Conservation (phyloP, 92 coral and sea anemone genomes). For the Parazoanthus darwini region DNA sequence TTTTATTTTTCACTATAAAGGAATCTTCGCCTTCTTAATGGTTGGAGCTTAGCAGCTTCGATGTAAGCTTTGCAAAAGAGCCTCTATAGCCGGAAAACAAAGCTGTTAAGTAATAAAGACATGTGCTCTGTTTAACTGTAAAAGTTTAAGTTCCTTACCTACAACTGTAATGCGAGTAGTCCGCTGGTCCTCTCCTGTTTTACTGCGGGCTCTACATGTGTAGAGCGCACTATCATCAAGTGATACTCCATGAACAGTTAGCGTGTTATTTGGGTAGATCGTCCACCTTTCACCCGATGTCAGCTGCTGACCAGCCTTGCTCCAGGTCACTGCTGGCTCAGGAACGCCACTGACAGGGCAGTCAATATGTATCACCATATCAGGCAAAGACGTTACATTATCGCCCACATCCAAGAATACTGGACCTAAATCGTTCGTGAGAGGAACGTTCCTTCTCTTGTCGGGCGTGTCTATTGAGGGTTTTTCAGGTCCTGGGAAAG, state of each 20-base stretch:
- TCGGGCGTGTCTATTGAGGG: constrained; percentile 32
- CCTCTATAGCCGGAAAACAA: background rate
- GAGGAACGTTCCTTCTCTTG: constrained; percentile 9
- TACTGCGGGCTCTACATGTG: constrained; percentile 36
- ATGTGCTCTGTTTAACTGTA: background rate
- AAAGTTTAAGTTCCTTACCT: background rate
- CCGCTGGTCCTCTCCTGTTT: constrained; percentile 37
- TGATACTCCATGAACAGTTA: constrained; percentile 10
- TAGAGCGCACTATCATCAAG: constrained; percentile 19
- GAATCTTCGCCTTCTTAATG: no score
- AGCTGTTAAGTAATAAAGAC: background rate
- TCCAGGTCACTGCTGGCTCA: constrained; percentile 24
- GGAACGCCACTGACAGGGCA: constrained; percentile 38
- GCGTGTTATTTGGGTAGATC: constrained; percentile 28
- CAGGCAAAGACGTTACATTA: constrained; percentile 25
- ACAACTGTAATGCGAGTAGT: constrained; percentile 7
- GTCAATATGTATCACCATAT: constrained; percentile 8
- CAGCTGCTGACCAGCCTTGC: constrained; percentile 23
- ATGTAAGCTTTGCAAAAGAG: no score
- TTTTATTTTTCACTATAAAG: no score
- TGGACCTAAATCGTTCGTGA: background rate
- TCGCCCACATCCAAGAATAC: constrained; percentile 15
- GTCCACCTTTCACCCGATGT: constrained; percentile 2
- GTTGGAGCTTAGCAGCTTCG: no score
- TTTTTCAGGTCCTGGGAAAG: background rate